A percentile compares a stretch with the other conserved stretches of the same genome.
Conservation (phyloP, 35 echinoderm and acorn worm species). For the Strongylocentrotus purpuratus region DNA sequence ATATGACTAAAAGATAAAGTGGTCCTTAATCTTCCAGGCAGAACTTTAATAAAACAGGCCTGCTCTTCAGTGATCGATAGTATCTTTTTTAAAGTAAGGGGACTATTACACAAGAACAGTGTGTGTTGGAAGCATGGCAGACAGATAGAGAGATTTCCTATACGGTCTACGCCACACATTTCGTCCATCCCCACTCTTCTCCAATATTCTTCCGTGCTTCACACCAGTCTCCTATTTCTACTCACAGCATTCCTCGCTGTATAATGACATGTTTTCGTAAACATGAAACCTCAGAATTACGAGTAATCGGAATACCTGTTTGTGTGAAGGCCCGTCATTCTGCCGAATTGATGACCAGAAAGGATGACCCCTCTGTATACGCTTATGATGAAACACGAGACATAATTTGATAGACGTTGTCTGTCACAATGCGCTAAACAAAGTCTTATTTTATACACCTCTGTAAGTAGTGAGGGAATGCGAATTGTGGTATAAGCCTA, state of each 20-base stretch:
- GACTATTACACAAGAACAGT: too few species aligned
- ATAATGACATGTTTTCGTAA: constrained; percentile 3
- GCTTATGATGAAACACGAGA: background rate
- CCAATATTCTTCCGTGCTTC: background rate
- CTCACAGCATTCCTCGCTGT: background rate
- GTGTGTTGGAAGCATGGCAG: too few species aligned
- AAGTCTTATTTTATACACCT: background rate
- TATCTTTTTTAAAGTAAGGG: too few species aligned
- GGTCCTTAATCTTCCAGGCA: too few species aligned
- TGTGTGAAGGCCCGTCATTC: background rate
- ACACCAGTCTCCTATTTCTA: background rate
- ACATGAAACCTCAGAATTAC: background rate
- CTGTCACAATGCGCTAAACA: background rate
- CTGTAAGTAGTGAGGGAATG: background rate
- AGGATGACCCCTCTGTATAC: background rate
- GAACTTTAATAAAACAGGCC: too few species aligned
- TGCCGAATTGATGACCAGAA: background rate
- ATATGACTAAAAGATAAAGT: too few species aligned
- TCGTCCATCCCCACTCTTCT: too few species aligned
- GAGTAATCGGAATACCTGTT: background rate
- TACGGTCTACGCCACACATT: too few species aligned
- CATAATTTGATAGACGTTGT: background rate
- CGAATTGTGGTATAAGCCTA: too few species aligned
- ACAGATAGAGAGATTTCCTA: too few species aligned
- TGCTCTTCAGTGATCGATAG: too few species aligned